Base-by-base conservation (phyloP, 2,888 invertebrate genomes). In the Agrochola lota region DNA sequence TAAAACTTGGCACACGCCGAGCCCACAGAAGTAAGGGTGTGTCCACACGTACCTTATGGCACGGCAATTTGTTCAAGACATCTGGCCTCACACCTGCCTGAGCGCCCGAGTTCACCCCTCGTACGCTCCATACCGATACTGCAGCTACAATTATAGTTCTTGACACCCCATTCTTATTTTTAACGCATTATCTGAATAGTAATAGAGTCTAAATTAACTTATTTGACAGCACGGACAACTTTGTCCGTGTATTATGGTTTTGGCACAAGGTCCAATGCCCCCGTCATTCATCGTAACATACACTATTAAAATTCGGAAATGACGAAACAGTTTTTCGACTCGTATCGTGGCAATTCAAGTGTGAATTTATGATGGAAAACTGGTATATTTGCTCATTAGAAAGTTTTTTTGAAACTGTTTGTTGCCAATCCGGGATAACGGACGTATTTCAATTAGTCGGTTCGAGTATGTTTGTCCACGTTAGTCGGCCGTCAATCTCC, bases 1-100 rank as follows among this genome's bases (percentile, higher is more conserved):
- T 96, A 96, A 96, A 96, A 94, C 94, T 95, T 95, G 96, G 96
- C 96, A 96, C 96, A 96, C 96, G 96, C 95, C 96, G 94, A 92
- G 93, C 92, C 89, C 91, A 91, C 94, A 92, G 92, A 93, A 91
- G 91, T 94, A 94, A 96, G 96, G 96, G 96, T 93, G 95, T 94
- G 95, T 95, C 95, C 94, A 94, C 94, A 87, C 92, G 95, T 92
- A 94, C 96, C 96, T 95, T 96, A 96, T 96, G 96, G 96, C 93
- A 93, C 91, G 86, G 93, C 94, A 96, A 96, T 96, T 96, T 96
- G 96, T 96, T 95, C 95, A 96, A 96, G 96, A 96, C 96, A 96
- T 96, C 96, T 96, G 96, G 95, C 94, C 92, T 92, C 95, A 96
- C 96, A 96, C 96, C 96, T 96, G 95, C 93, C 93, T 90, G 86